Evolutionary conservation across 1,140 invertebrate genomes (phyloP).

Genomic region (Chironomus striatipennis): DNA sequence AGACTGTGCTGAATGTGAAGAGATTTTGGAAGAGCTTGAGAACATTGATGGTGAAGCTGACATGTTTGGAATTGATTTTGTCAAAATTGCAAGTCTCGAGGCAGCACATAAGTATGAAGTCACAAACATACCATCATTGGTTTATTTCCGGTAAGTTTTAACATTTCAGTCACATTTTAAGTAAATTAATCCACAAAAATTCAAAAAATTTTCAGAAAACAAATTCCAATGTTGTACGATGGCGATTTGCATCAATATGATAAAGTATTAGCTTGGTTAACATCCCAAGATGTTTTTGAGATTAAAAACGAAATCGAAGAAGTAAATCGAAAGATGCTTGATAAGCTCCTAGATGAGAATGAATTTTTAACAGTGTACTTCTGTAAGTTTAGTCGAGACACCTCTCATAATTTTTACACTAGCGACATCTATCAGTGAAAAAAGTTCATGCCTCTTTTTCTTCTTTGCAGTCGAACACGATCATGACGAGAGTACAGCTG

Average conservation of each 20-base stretch:
- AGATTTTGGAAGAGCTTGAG: constrained; percentile 79
- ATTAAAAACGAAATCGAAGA: constrained; percentile 95
- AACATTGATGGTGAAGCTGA: constrained; percentile 91
- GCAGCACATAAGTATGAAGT: constrained; percentile 74
- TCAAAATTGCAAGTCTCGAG: constrained; percentile 80
- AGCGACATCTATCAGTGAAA: neutral
- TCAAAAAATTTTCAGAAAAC: constrained; percentile 46
- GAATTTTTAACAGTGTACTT: constrained; percentile 93
- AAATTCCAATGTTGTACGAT: constrained; percentile 78
- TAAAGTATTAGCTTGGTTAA: constrained; percentile 78
- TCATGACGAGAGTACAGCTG: constrained; percentile 64
- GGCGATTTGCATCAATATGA: constrained; percentile 84
- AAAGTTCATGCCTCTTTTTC: constrained; percentile 24
- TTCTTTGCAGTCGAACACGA: constrained; percentile 62
- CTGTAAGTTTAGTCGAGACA: constrained; percentile 55
- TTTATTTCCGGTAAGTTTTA: constrained; percentile 62
- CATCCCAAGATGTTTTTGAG: constrained; percentile 90
- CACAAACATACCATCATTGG: constrained; percentile 72
- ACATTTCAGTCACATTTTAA: neutral
- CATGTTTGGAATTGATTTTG: constrained; percentile 88
- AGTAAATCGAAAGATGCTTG: constrained; percentile 90
- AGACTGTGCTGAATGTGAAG: constrained; percentile 81
- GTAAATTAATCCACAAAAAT: neutral
- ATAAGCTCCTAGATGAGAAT: constrained; percentile 87
- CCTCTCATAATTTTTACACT: neutral